A percentile compares a stretch with the other conserved stretches of the same genome.
These are phyloP conservation scores for Lophius piscatorius DNA, from an alignment of 2,113 vertebrate species.

Conservation along the genomic window DNA sequence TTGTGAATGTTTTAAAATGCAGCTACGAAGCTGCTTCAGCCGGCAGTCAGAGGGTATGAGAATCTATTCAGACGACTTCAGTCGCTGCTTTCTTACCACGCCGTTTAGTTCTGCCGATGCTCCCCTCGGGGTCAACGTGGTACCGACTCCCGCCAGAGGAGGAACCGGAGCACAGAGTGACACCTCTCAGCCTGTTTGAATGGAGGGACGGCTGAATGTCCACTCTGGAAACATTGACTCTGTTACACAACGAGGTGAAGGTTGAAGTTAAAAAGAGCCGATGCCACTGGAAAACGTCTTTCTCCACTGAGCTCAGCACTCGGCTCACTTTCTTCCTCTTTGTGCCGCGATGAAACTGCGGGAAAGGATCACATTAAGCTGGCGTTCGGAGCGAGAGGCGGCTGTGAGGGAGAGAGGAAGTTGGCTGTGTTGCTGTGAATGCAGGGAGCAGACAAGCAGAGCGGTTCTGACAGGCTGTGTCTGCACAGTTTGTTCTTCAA, in stretches of 20 bases:
- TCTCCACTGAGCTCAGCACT: constrained; percentile 6
- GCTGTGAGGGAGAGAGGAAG: too few relatives aligned
- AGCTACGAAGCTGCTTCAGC: too few relatives aligned
- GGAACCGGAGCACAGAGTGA: too few relatives aligned
- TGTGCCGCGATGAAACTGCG: constrained; percentile 28
- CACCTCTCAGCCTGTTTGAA: too few relatives aligned
- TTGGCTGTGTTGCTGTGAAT: constrained; percentile 48
- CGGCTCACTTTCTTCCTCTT: constrained; percentile 10
- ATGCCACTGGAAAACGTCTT: neutral
- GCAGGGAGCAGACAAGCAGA: constrained; percentile 59
- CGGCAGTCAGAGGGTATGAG: too few relatives aligned
- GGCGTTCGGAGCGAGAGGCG: constrained; percentile 27
- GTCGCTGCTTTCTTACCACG: too few relatives aligned
- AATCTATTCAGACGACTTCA: too few relatives aligned
- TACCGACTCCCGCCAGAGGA: too few relatives aligned
- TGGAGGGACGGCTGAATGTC: too few relatives aligned
- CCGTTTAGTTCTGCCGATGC: too few relatives aligned
- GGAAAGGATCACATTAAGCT: constrained; percentile 42
- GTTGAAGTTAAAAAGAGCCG: neutral
- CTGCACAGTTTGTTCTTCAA: constrained; percentile 74
- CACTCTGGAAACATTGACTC: neutral
- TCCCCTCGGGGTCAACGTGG: too few relatives aligned
- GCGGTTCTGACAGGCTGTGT: constrained; percentile 71
- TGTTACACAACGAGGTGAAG: neutral
- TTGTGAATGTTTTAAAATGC: too few relatives aligned